These are phyloP conservation scores for Tragulus kanchil DNA, from an alignment of 2,113 vertebrate genomes.

Conservation along the genomic window DNA sequence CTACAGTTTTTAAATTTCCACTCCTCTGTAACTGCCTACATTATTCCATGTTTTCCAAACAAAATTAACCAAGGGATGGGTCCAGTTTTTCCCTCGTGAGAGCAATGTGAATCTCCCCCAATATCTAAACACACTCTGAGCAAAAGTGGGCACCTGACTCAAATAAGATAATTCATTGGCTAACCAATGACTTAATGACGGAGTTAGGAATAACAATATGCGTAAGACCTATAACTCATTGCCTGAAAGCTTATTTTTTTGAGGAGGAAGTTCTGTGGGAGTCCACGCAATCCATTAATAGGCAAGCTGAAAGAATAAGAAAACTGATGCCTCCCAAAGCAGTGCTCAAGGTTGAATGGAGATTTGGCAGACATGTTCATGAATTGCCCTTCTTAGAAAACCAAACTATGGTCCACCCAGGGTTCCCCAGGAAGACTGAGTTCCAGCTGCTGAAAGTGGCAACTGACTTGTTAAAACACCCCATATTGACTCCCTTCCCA, in stretches of 20 bases:
- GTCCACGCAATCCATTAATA: background rate
- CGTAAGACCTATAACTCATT: background rate
- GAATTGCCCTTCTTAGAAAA: background rate
- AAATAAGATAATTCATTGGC: background rate
- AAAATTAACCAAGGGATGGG: background rate
- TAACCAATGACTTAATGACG: background rate
- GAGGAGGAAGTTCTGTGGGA: background rate
- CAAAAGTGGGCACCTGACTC: background rate
- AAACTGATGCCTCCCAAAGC: background rate
- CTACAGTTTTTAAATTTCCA: background rate
- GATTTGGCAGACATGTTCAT: background rate
- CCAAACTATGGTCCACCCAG: background rate
- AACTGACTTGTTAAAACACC: background rate
- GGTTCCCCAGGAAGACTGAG: background rate
- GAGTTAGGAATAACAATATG: background rate
- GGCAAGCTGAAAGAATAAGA: background rate
- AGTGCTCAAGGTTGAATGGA: background rate
- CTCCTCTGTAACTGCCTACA: background rate
- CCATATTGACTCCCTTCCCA: background rate
- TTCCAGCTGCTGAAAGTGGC: background rate
- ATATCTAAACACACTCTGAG: background rate
- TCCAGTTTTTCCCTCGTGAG: background rate
- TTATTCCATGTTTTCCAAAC: background rate
- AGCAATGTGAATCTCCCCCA: background rate
- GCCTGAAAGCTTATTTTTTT: background rate